Evolutionary conservation across 1,140 invertebrate genomes (phyloP).

Genomic region (Lerema accius): DNA sequence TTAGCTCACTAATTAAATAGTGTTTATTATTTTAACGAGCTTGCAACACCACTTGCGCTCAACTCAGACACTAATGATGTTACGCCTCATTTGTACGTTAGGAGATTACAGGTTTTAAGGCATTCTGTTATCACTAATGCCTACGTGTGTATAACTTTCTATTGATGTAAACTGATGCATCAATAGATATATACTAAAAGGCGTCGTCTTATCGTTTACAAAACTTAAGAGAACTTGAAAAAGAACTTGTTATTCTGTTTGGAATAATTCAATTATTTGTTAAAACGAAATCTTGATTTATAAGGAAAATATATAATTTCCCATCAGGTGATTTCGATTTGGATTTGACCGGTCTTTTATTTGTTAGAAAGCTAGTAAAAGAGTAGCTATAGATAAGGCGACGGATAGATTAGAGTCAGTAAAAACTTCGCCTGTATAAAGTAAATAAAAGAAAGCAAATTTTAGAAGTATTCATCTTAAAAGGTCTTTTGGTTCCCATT

Average conservation of each 20-base stretch:
- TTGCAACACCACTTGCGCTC: neutral
- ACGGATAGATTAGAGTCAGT: neutral
- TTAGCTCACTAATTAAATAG: constrained; percentile 30
- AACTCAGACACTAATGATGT: neutral
- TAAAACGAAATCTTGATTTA: too few species aligned
- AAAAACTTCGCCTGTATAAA: neutral
- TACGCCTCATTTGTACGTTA: neutral
- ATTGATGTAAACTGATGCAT: too few species aligned
- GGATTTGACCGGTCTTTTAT: too few species aligned
- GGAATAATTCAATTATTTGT: too few species aligned
- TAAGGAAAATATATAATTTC: too few species aligned
- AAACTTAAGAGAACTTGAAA: too few species aligned
- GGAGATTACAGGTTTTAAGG: neutral
- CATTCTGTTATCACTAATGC: neutral
- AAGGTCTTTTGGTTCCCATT: neutral
- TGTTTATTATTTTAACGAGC: constrained; percentile 23
- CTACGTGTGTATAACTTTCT: neutral
- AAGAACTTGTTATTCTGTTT: too few species aligned
- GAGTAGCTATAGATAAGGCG: too few species aligned
- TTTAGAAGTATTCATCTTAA: neutral
- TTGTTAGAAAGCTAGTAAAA: too few species aligned
- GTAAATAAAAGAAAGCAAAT: neutral
- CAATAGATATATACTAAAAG: too few species aligned
- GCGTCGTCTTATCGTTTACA: too few species aligned
- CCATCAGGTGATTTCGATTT: too few species aligned